Percentiles rank a stretch among this genome's conserved stretches.
phyloP scores from a whole-genome alignment of 2,888 invertebrate species.

The Orthosia gracilis region DNA sequence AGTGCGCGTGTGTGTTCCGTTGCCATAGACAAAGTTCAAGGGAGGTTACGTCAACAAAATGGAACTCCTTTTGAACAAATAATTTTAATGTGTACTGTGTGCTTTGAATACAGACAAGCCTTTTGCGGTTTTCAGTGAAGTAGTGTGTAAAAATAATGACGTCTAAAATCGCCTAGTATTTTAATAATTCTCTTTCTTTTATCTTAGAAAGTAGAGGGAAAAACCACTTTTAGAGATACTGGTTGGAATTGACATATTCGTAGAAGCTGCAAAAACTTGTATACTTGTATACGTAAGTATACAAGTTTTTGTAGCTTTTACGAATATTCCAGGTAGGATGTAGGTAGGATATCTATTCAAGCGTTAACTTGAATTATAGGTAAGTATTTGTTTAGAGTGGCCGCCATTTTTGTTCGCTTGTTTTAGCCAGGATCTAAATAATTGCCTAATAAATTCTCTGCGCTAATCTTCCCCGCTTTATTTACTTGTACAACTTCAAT shows the following conservation, averaged over 20 bases:
- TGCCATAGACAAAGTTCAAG: constrained; percentile 31
- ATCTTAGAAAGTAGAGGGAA: constrained; percentile 16
- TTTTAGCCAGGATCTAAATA: constrained; percentile 63
- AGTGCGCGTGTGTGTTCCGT: constrained; percentile 20
- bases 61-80: constrained; percentile 37
- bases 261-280: constrained; percentile 30
- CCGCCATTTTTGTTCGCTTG: constrained; percentile 59
- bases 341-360: constrained; percentile 40
- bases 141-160: constrained; percentile 49
- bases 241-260: constrained; percentile 9
- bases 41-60: constrained; percentile 35
- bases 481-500: constrained; percentile 66
- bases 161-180: constrained; percentile 35
- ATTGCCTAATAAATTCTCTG: constrained; percentile 72
- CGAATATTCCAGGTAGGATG: constrained; percentile 32
- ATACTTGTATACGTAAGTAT: too few relatives aligned
- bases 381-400: constrained; percentile 57
- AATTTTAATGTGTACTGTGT: constrained; percentile 41
- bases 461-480: constrained; percentile 69
- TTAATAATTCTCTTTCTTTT: constrained; percentile 31
- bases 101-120: constrained; percentile 29
- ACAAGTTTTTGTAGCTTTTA: too few relatives aligned
- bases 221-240: background rate
- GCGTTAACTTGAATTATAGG: constrained; percentile 47
- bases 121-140: constrained; percentile 42